These are phyloP conservation scores for Cirrhinus mrigala DNA, from an alignment of 2,797 vertebrate species.

Conservation along the genomic window DNA sequence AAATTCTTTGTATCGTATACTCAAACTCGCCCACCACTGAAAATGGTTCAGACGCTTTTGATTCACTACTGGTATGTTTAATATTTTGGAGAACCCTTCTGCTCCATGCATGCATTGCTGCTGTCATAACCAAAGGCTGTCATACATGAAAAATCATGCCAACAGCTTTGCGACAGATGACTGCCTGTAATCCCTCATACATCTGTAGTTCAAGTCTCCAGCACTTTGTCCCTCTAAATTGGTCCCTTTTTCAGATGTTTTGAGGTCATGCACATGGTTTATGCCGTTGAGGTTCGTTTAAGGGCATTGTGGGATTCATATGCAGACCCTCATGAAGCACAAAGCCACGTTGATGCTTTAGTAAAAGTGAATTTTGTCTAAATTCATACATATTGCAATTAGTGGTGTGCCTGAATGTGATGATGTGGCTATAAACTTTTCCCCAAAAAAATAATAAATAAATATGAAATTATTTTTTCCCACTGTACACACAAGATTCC, in stretches of 20 bases:
- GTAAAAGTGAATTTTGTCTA: neutral
- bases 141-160: slow-evolving; percentile 57
- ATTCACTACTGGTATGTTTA: slow-evolving; percentile 34
- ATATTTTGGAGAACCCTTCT: slow-evolving; percentile 40
- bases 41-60: neutral
- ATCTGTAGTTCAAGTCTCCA: slow-evolving; percentile 40
- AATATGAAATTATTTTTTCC: neutral
- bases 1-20: neutral
- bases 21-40: neutral
- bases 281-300: slow-evolving; percentile 33
- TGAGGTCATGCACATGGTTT: slow-evolving; percentile 37
- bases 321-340: slow-evolving; percentile 34
- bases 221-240: slow-evolving; percentile 45
- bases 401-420: slow-evolving; percentile 40
- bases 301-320: slow-evolving; percentile 37
- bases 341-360: slow-evolving; percentile 27
- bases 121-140: slow-evolving; percentile 49
- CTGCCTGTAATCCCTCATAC: slow-evolving; percentile 60
- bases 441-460: neutral
- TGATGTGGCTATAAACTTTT: slow-evolving; percentile 15
- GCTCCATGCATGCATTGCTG: slow-evolving; percentile 53
- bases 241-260: slow-evolving; percentile 40
- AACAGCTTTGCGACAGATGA: slow-evolving; percentile 61
- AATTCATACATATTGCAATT: slow-evolving; percentile 5
- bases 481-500: neutral